Evolutionary conservation across 2,113 vertebrate species (phyloP).

Genomic region (Chamaea fasciata): DNA sequence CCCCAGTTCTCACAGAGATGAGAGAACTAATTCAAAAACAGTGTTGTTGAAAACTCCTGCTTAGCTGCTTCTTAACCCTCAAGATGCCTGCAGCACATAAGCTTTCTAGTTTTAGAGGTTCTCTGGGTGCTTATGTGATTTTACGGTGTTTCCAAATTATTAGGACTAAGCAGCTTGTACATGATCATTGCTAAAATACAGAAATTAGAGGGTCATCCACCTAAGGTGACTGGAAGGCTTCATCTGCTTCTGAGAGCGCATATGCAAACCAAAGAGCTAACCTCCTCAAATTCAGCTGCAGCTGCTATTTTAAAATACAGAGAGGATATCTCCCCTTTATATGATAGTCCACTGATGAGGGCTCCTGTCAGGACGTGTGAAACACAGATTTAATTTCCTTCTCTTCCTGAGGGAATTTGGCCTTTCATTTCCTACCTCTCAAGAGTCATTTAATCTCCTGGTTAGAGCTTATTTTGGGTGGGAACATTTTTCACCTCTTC

Average conservation of each 20-base stretch:
- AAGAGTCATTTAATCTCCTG: conserved; percentile 19
- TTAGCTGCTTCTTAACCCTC: conserved; percentile 25
- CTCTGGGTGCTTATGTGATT: neutral
- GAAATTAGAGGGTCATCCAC: neutral
- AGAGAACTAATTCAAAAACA: conserved; percentile 30
- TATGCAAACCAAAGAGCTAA: neutral
- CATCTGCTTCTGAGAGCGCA: neutral
- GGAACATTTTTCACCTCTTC: conserved; percentile 47
- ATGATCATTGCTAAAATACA: neutral
- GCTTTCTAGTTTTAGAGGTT: neutral
- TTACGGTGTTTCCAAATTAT: neutral
- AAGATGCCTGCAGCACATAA: neutral
- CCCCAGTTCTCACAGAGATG: neutral
- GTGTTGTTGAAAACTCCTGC: neutral
- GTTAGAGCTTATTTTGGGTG: conserved; percentile 28
- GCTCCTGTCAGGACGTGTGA: neutral
- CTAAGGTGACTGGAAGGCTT: neutral
- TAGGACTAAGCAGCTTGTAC: neutral
- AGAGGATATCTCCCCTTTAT: neutral
- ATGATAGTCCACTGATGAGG: neutral
- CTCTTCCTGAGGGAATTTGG: conserved; percentile 19
- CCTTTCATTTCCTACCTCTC: conserved; percentile 9
- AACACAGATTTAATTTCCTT: conserved; percentile 1
- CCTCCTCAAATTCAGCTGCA: conserved; percentile 5
- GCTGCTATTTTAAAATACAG: neutral